These are phyloP conservation scores for Willisornis vidua DNA, from an alignment of 2,113 vertebrate species.

Conservation along the genomic window DNA sequence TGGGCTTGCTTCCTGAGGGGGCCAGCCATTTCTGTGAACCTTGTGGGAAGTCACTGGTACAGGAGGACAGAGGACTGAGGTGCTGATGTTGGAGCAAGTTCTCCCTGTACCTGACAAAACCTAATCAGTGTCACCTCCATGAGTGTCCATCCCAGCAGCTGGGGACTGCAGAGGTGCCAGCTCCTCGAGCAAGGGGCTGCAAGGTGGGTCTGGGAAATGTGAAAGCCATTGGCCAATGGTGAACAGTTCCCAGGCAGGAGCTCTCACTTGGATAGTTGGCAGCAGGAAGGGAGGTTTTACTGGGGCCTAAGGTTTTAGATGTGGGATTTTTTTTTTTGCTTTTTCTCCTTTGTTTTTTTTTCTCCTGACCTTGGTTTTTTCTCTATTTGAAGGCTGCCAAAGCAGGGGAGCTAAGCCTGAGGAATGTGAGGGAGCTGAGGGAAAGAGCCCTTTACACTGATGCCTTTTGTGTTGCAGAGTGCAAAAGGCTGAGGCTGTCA, in stretches of 20 bases:
- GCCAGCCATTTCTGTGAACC: background rate
- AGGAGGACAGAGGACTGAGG: background rate
- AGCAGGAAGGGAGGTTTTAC: background rate
- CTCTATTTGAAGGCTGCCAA: conserved; percentile 3
- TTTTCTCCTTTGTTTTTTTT: background rate
- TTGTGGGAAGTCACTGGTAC: background rate
- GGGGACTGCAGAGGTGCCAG: background rate
- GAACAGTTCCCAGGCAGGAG: background rate
- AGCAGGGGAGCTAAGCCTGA: background rate
- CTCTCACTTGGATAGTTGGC: background rate
- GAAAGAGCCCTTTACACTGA: background rate
- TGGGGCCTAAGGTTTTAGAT: fast-evolving
- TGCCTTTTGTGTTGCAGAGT: background rate
- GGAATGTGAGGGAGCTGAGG: background rate
- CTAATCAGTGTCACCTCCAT: background rate
- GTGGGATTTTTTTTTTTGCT: too few relatives aligned
- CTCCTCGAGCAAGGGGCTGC: background rate
- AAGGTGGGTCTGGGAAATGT: background rate
- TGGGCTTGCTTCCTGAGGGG: background rate
- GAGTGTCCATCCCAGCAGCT: background rate
- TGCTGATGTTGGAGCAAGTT: background rate
- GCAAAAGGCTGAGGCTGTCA: background rate
- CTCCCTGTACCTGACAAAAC: background rate
- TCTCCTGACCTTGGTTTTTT: background rate
- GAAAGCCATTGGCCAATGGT: background rate